These are phyloP conservation scores for Brachionus manjavacas DNA, from an alignment of 1,140 invertebrate species.

Conservation along the genomic window DNA sequence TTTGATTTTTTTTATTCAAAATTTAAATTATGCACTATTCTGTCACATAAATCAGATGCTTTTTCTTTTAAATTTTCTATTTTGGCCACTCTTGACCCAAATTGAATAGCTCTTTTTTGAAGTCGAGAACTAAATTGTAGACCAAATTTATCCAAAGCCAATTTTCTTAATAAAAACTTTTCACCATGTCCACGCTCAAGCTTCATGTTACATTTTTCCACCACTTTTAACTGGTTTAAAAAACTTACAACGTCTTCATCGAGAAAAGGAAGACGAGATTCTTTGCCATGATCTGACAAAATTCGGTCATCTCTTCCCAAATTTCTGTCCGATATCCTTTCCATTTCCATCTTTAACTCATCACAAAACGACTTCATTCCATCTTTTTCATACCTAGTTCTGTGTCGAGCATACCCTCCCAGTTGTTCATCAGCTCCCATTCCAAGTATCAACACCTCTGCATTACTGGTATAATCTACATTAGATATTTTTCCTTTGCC, in stretches of 20 bases:
- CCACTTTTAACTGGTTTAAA: conserved; percentile 67
- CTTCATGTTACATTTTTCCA: conserved; percentile 67
- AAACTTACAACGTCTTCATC: conserved; percentile 80
- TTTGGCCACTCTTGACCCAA: conserved; percentile 92
- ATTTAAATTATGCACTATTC: conserved; percentile 44
- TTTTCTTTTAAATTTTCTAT: conserved; percentile 73
- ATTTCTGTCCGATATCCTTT: conserved; percentile 81
- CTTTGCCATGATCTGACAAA: conserved; percentile 60
- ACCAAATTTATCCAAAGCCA: conserved; percentile 67
- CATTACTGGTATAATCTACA: conserved; percentile 14
- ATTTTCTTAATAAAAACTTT: conserved; percentile 78
- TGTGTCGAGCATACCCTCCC: conserved; percentile 83
- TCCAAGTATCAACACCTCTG: conserved; percentile 70
- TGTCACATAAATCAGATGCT: conserved; percentile 65
- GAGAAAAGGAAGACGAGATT: conserved; percentile 77
- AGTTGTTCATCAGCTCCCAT: conserved; percentile 95
- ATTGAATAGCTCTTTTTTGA: conserved; percentile 89
- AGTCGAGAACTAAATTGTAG: conserved; percentile 65
- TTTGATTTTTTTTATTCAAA: neutral
- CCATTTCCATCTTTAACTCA: conserved; percentile 72
- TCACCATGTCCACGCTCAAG: conserved; percentile 76
- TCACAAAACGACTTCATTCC: conserved; percentile 66
- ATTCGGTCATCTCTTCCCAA: conserved; percentile 83
- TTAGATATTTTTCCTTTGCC: conserved; percentile 61
- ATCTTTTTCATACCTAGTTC: conserved; percentile 60